These are phyloP conservation scores for Atopsyche davidsoni DNA, from an alignment of 1,140 invertebrate species.

Conservation along the genomic window DNA sequence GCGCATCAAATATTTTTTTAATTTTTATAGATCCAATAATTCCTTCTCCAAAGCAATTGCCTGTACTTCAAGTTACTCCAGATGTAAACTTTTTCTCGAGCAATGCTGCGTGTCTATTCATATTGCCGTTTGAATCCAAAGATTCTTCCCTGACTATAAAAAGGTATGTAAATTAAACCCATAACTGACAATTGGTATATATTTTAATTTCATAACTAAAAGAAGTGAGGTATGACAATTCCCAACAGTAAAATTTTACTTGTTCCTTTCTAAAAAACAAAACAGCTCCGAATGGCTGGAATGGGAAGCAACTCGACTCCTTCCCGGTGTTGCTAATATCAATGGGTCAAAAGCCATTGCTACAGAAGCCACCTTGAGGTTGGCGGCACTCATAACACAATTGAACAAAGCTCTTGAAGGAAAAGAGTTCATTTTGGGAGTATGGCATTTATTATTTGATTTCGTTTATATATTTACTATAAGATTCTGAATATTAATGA, in stretches of 20 bases:
- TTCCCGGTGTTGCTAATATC: slow-evolving; percentile 50
- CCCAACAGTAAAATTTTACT: slow-evolving; percentile 14
- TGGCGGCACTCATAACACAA: slow-evolving; percentile 43
- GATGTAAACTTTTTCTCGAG: slow-evolving; percentile 42
- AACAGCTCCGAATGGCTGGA: slow-evolving; percentile 65
- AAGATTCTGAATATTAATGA: slow-evolving; percentile 13
- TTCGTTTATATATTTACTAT: slow-evolving; percentile 24
- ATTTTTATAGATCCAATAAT: slow-evolving; percentile 36
- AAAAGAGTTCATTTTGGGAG: slow-evolving; percentile 41
- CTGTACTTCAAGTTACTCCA: slow-evolving; percentile 38
- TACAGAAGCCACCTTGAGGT: slow-evolving; percentile 42
- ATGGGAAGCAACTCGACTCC: slow-evolving; percentile 65
- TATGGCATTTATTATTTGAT: slow-evolving; percentile 28
- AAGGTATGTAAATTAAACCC: slow-evolving; percentile 3
- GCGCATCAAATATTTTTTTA: no score
- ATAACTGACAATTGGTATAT: not conserved
- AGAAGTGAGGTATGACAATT: slow-evolving; percentile 8
- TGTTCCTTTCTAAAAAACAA: no score
- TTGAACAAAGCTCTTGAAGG: slow-evolving; percentile 37
- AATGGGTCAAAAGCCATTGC: slow-evolving; percentile 43
- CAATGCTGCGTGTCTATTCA: slow-evolving; percentile 41
- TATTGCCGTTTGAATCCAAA: slow-evolving; percentile 35
- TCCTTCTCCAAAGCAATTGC: slow-evolving; percentile 37
- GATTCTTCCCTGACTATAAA: not conserved
- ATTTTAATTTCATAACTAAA: not conserved